Percentiles rank a stretch among this genome's conserved stretches.
Evolutionary conservation across 1,140 invertebrate species (phyloP).

Genomic region (Calliopsis andreniformis): DNA sequence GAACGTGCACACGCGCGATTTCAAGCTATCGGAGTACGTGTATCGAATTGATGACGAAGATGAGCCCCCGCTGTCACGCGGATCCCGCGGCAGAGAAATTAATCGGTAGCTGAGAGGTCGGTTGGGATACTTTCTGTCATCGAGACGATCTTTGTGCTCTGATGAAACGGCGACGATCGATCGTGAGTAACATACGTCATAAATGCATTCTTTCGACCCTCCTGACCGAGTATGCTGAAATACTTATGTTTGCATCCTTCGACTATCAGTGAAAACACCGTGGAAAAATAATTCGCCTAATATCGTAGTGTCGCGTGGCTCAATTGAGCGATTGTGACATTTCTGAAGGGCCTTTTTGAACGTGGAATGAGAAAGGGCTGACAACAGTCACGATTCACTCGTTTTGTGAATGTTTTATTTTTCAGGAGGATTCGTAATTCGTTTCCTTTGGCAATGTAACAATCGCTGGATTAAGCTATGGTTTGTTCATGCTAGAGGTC

Average conservation of each 20-base stretch:
- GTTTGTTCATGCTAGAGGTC: no score
- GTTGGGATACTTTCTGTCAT: background rate
- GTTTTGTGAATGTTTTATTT: no score
- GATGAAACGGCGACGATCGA: background rate
- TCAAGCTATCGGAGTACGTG: background rate
- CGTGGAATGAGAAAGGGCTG: no score
- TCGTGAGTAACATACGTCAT: slow-evolving; percentile 22
- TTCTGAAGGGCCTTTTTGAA: no score
- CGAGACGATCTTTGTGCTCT: slow-evolving; percentile 1
- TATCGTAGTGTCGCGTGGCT: slow-evolving; percentile 39
- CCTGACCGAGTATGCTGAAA: slow-evolving; percentile 20
- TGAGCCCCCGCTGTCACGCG: background rate
- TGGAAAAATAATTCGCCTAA: slow-evolving; percentile 64
- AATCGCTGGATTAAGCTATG: no score
- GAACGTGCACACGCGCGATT: background rate
- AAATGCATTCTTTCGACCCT: slow-evolving; percentile 54
- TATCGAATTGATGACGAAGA: background rate
- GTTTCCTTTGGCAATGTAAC: no score
- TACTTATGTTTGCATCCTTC: slow-evolving; percentile 15
- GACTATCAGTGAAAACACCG: slow-evolving; percentile 47
- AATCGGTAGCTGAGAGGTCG: background rate
- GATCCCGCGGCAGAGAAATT: background rate
- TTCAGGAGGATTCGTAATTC: no score
- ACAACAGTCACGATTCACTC: no score
- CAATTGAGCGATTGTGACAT: no score